phyloP scores from a whole-genome alignment of 2,113 vertebrate species.

The Syngnathoides biaculeatus region DNA sequence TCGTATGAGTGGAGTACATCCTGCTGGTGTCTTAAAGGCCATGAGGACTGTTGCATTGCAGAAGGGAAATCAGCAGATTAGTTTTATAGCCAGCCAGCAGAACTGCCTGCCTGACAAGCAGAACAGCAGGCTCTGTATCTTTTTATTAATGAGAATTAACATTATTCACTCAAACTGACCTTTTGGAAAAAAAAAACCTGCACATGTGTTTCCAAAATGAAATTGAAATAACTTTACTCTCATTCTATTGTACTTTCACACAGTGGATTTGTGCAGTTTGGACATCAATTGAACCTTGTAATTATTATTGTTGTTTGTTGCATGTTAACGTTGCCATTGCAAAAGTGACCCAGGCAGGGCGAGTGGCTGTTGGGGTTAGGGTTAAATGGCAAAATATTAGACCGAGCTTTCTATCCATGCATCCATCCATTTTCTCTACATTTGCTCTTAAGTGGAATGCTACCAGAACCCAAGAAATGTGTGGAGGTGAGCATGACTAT shows the following conservation, averaged over 20 bases:
- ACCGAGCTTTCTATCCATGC: too few species aligned
- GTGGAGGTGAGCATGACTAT: too few species aligned
- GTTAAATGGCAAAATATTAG: background rate
- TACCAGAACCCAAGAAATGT: too few species aligned
- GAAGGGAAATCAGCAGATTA: slow-evolving; percentile 14
- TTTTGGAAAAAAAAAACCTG: background rate
- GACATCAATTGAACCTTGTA: background rate
- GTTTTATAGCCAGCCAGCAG: slow-evolving; percentile 13
- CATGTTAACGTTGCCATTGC: background rate
- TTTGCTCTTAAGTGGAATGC: too few species aligned
- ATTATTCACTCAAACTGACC: background rate
- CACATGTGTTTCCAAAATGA: background rate
- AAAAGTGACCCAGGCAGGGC: background rate
- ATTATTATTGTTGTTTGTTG: background rate
- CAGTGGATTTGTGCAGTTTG: background rate
- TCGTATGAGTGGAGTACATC: slow-evolving; percentile 33
- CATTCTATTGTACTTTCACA: background rate
- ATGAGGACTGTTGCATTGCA: slow-evolving; percentile 9
- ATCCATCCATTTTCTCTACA: too few species aligned
- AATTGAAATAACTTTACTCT: background rate
- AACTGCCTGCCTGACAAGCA: slow-evolving; percentile 27
- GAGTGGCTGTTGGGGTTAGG: too few species aligned
- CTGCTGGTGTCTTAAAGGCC: slow-evolving; percentile 37
- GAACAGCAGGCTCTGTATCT: slow-evolving; percentile 28
- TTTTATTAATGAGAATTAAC: slow-evolving; percentile 15